phyloP scores from a whole-genome alignment of 2,797 vertebrate species.

The Catamblyrhynchus diadema region DNA sequence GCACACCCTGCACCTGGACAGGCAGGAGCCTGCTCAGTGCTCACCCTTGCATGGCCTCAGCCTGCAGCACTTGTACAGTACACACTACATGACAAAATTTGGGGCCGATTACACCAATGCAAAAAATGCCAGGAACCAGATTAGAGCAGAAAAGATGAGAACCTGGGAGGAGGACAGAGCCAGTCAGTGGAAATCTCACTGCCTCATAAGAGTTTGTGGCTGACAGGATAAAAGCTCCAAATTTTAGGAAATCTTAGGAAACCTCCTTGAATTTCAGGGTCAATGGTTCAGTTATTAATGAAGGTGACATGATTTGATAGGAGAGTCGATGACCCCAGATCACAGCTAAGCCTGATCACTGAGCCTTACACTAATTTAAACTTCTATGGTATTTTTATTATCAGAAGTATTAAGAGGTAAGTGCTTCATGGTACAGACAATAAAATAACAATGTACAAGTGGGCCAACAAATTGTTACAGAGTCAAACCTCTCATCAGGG shows the following conservation, averaged over 20 bases:
- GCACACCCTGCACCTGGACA: not conserved
- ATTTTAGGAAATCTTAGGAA: not conserved
- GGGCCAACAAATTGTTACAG: not conserved
- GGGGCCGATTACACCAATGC: accelerated
- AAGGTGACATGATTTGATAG: not conserved
- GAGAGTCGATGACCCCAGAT: not conserved
- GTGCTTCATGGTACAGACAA: not conserved
- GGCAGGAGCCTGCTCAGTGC: not conserved
- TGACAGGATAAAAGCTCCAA: not conserved
- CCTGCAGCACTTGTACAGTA: not conserved
- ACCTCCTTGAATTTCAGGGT: constrained; percentile 17
- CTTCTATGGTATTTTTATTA: constrained; percentile 2
- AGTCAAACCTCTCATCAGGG: not conserved
- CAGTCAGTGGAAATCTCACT: not conserved
- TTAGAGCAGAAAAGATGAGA: not conserved
- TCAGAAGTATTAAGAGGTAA: not conserved
- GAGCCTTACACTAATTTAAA: not conserved
- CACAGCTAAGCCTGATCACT: not conserved
- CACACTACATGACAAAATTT: accelerated
- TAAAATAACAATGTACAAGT: not conserved
- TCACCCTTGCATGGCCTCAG: accelerated
- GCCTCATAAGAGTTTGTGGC: not conserved
- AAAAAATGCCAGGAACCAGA: not conserved
- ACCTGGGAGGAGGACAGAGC: not conserved
- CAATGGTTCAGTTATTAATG: not conserved